Base-by-base conservation (phyloP, 2,797 vertebrate genomes). In the Poeciliopsis turneri region DNA sequence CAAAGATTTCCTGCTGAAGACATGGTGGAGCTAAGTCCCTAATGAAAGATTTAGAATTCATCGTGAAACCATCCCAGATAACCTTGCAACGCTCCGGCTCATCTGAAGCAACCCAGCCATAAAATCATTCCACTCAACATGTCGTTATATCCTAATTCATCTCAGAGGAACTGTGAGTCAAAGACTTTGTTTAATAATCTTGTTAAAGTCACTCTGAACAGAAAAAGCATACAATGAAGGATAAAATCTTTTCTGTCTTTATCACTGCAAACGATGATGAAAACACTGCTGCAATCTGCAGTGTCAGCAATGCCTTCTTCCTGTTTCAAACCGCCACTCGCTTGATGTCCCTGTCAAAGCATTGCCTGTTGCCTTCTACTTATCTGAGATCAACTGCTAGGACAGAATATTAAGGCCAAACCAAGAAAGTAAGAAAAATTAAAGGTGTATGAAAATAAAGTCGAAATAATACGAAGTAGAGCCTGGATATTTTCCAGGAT, bases 41-140 rank as follows among this genome's bases (percentile, higher is more conserved):
- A 82, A 82, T 79, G 77, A 77, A 23, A 79, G 73, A 78, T 86
- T 90, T 82, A 5, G 49, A 80, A 84, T 87, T 86, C 43, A 75
- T 84, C 75, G 83, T 45, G 64, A 80, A 55, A 86, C 81, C 82
- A 75, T 81, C 76, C 55, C 43, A 45, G 84, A 86, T 90, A 90
- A 88, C 78, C 70, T 75, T 76, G 45, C 77, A 77, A 69, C 78
- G 92, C 79, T 88, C 72, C 72, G 83, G 92, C 90, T 94, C 87
- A 90, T 93, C 89, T 91, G 90, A 90, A 90, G 87, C 81, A 92
- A 91, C 72, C 85, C 84, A 93, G 87, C 89, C 92, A 92, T 93
- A 93, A 93, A 93, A 95, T 92, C 76, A 92, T 84, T 76, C 89
- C 80, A 89, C 92, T 94, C 88, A 93, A 75, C 61, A 83, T 82